Conservation (phyloP, 2,888 invertebrate species). For the Acholoe squamosa region DNA sequence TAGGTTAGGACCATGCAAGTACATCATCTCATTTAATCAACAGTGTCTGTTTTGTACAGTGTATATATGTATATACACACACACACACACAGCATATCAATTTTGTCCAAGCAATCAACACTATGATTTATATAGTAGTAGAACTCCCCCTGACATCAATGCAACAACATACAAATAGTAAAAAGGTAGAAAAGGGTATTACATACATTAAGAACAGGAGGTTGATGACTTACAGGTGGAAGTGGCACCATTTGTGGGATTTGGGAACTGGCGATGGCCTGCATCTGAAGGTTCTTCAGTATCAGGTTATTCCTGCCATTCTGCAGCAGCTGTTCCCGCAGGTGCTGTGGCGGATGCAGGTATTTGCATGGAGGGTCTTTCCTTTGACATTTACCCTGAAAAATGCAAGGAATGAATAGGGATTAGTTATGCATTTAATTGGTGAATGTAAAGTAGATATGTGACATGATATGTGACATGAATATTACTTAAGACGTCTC, state of each 20-base stretch:
- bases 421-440: not conserved
- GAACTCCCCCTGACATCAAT: too few relatives aligned
- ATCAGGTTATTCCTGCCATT: slow-evolving; percentile 99
- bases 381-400: slow-evolving; percentile 99
- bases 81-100: too few relatives aligned
- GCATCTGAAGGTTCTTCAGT: slow-evolving; percentile 91
- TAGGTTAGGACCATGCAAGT: too few relatives aligned
- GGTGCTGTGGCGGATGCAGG: slow-evolving; percentile 99
- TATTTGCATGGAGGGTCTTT: slow-evolving; percentile 99
- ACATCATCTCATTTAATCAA: too few relatives aligned
- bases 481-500: too few relatives aligned
- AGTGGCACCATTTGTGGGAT: slow-evolving; percentile 49
- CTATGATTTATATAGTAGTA: too few relatives aligned
- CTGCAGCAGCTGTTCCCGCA: slow-evolving; percentile 99
- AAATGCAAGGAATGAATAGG: not conserved
- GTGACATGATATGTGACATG: too few relatives aligned
- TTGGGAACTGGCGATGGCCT: slow-evolving; percentile 71
- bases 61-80: too few relatives aligned
- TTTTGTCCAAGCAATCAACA: too few relatives aligned
- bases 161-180: too few relatives aligned
- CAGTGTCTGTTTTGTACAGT: too few relatives aligned
- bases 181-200: too few relatives aligned
- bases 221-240: slow-evolving; percentile 60
- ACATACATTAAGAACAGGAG: not conserved
- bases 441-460: not conserved